Conservation (phyloP, 2,888 invertebrate genomes). For the Nemotelus pantherinus region DNA sequence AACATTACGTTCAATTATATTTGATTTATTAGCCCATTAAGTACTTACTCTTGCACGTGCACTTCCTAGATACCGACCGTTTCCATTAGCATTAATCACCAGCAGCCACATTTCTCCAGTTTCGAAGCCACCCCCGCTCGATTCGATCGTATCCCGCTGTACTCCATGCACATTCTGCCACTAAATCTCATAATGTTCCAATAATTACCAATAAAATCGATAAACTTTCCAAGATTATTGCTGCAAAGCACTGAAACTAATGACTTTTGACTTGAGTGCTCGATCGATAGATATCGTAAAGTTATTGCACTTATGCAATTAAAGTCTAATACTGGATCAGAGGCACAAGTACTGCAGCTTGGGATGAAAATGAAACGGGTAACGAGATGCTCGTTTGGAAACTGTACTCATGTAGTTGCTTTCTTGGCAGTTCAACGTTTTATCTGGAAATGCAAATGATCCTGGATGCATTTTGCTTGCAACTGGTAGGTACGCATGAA, state of each 20-base stretch:
- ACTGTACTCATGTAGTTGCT: too few relatives aligned
- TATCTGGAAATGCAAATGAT: too few relatives aligned
- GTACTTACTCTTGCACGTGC: constrained; percentile 22
- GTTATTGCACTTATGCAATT: too few relatives aligned
- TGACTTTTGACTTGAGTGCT: constrained; percentile 7
- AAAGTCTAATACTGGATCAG: too few relatives aligned
- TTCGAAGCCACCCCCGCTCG: not conserved
- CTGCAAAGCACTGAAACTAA: constrained; percentile 16
- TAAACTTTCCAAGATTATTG: constrained; percentile 10
- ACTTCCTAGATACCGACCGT: constrained; percentile 7
- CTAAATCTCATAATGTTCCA: constrained; percentile 17
- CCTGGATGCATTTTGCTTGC: too few relatives aligned
- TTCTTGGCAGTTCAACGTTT: too few relatives aligned
- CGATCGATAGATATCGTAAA: not conserved
- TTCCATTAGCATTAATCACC: constrained; percentile 21
- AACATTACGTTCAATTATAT: constrained; percentile 22
- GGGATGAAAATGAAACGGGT: too few relatives aligned
- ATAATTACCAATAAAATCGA: constrained; percentile 24
- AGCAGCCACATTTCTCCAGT: not conserved
- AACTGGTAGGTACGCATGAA: too few relatives aligned
- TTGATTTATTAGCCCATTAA: constrained; percentile 21
- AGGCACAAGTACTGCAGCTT: too few relatives aligned
- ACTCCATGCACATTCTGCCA: not conserved
- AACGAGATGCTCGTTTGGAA: too few relatives aligned
- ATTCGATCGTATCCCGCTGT: not conserved